Conservation (phyloP, 1,140 invertebrate genomes). For the Leptinotarsa undecemlineata region DNA sequence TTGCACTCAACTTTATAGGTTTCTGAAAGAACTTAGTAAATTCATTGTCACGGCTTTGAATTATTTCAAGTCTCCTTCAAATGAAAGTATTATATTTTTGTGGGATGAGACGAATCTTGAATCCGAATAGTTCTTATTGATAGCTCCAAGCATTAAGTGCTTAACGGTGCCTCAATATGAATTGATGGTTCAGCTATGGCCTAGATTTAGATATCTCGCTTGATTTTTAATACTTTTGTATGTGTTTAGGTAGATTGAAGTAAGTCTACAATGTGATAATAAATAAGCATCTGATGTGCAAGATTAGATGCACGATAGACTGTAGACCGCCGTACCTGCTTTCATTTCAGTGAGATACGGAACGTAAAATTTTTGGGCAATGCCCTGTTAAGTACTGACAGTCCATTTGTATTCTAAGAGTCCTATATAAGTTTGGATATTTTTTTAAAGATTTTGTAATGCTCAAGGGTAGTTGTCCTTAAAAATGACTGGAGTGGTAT, state of each 20-base stretch:
- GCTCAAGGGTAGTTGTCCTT: constrained; percentile 42
- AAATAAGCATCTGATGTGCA: constrained; percentile 49
- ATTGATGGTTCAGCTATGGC: constrained; percentile 28
- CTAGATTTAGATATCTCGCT: constrained; percentile 36
- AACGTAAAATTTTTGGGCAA: constrained; percentile 29
- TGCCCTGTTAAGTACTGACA: constrained; percentile 45
- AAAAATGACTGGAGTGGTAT: constrained; percentile 33
- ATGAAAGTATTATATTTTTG: too few relatives aligned
- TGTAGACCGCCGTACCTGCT: constrained; percentile 50
- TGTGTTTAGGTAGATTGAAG: constrained; percentile 48
- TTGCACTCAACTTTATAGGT: too few relatives aligned
- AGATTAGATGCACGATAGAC: constrained; percentile 45
- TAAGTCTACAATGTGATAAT: constrained; percentile 50
- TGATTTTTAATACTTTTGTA: constrained; percentile 51
- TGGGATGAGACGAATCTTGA: too few relatives aligned
- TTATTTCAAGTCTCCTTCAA: too few relatives aligned
- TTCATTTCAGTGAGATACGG: constrained; percentile 47
- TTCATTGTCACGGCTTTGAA: too few relatives aligned
- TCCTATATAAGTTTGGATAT: constrained; percentile 50
- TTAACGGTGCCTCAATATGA: constrained; percentile 23
- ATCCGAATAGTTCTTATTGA: too few relatives aligned
- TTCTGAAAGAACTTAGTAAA: too few relatives aligned
- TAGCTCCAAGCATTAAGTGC: not conserved
- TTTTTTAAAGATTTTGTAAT: constrained; percentile 50
- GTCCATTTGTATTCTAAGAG: constrained; percentile 49